Conservation (phyloP, 2,888 invertebrate species). For the Apamea crenata region DNA sequence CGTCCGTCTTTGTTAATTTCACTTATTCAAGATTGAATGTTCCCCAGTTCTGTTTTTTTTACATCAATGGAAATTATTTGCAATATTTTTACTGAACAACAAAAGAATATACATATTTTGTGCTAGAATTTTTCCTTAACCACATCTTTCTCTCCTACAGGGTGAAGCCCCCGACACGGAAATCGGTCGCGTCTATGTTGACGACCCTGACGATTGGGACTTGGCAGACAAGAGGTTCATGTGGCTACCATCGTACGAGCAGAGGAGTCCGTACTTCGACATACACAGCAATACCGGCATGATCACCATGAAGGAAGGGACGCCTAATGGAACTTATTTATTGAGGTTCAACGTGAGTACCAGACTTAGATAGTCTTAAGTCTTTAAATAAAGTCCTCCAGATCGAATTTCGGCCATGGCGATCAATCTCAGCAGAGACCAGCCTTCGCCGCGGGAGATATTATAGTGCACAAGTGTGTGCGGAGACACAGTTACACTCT, state of each 20-base stretch:
- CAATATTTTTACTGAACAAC: not conserved
- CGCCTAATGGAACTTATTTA: conserved; percentile 93
- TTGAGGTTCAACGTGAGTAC: conserved; percentile 92
- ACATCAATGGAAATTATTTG: not conserved
- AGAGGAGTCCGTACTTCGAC: conserved; percentile 92
- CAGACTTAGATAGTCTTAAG: not conserved
- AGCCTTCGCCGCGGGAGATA: too few species aligned
- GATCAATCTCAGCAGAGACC: too few species aligned
- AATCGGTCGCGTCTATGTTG: conserved; percentile 98
- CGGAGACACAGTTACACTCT: too few species aligned
- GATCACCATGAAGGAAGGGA: conserved; percentile 96
- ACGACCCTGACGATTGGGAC: conserved; percentile 99
- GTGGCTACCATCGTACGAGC: conserved; percentile 91
- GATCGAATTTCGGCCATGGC: too few species aligned
- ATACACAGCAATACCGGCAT: conserved; percentile 95
- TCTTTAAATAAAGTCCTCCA: not conserved
- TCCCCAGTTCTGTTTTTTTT: not conserved
- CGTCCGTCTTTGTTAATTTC: not conserved
- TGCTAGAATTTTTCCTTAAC: not conserved
- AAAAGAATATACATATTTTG: not conserved
- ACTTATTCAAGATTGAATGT: not conserved
- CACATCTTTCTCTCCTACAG: conserved; percentile 74
- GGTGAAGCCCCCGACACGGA: conserved; percentile 95
- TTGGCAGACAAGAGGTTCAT: conserved; percentile 96
- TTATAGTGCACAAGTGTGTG: too few species aligned